A percentile compares a stretch with the other conserved stretches of the same genome.
phyloP scores from a whole-genome alignment of 2,797 vertebrate species.

The Bradypodion ventrale region DNA sequence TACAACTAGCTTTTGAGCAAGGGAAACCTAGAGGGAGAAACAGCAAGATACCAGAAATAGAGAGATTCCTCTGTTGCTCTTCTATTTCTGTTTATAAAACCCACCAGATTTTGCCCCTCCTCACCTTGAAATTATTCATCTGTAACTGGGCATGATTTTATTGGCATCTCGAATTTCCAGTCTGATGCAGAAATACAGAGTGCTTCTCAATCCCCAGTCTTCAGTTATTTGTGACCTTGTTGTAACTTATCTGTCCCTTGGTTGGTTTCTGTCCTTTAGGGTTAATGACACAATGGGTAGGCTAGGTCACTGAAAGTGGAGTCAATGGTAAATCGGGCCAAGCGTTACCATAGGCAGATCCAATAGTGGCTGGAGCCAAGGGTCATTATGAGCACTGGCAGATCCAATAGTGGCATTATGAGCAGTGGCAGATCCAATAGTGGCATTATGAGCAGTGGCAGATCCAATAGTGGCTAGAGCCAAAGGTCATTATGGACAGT shows the following conservation, averaged over 20 bases:
- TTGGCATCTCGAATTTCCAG: neutral
- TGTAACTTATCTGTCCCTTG: neutral
- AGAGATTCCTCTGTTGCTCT: neutral
- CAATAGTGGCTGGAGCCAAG: neutral
- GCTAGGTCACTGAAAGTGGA: neutral
- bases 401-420: neutral
- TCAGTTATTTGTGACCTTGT: neutral
- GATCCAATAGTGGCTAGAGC: neutral
- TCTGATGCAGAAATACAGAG: neutral
- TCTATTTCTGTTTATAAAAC: neutral
- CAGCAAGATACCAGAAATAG: too few relatives aligned
- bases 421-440: neutral
- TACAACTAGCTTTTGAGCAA: too few relatives aligned
- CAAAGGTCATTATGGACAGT: neutral
- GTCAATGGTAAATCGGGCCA: neutral
- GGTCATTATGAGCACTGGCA: neutral
- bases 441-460: too few relatives aligned
- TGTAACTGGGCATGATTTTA: neutral
- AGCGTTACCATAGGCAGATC: neutral
- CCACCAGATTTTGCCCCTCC: neutral
- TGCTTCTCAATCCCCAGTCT: neutral
- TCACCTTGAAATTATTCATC: neutral
- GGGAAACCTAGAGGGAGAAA: too few relatives aligned
- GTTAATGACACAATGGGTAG: neutral
- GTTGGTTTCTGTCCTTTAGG: neutral